Conservation (phyloP, 2,113 vertebrate species). For the Sula dactylatra region DNA sequence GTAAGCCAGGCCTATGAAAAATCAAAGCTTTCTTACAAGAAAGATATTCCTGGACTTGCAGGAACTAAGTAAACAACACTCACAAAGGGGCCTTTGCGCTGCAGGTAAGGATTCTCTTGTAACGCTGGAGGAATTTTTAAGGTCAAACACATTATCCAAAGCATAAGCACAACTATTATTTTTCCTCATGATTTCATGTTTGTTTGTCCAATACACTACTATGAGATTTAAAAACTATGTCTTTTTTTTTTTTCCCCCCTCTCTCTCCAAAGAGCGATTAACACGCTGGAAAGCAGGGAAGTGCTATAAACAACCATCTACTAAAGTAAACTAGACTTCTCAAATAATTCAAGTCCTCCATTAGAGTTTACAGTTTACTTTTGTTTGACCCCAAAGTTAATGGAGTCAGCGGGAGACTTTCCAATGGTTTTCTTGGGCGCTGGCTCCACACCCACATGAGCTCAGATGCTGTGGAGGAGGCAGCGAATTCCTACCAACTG, state of each 20-base stretch:
- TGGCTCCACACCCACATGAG: neutral
- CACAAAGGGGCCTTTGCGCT: neutral
- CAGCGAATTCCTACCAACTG: neutral
- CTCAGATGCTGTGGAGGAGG: rapidly evolving
- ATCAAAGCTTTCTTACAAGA: neutral
- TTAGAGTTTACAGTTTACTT: constrained; percentile 62
- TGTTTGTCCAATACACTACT: neutral
- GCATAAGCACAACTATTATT: neutral
- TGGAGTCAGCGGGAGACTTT: neutral
- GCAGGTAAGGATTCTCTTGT: neutral
- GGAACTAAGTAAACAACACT: neutral
- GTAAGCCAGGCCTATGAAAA: neutral
- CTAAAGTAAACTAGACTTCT: constrained; percentile 53
- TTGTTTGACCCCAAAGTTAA: constrained; percentile 46
- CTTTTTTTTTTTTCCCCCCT: neutral
- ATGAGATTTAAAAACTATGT: neutral
- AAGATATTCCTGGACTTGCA: neutral
- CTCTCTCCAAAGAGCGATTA: neutral
- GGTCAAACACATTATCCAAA: neutral
- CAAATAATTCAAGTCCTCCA: constrained; percentile 37
- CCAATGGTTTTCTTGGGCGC: neutral
- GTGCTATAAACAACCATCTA: constrained; percentile 51
- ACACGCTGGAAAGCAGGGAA: constrained; percentile 1
- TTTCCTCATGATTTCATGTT: neutral
- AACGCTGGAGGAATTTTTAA: neutral